Evolutionary conservation across 2,113 vertebrate species (phyloP).

Genomic region (Chamaetylas fuelleborni): DNA sequence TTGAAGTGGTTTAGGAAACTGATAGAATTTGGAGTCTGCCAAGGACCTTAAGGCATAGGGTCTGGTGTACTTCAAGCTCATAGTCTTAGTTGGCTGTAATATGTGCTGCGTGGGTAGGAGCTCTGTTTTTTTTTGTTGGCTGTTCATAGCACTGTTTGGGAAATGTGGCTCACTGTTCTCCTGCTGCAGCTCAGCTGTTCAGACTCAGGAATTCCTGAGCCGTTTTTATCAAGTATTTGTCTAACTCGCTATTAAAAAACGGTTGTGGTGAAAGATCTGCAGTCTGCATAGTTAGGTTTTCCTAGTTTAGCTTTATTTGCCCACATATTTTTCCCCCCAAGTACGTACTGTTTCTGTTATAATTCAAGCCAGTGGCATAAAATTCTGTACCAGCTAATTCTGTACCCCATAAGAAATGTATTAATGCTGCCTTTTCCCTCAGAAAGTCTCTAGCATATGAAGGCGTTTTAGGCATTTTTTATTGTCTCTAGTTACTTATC

Average conservation of each 20-base stretch:
- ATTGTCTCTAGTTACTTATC: neutral
- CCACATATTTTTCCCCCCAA: neutral
- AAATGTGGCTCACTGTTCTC: neutral
- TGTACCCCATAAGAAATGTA: neutral
- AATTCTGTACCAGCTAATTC: neutral
- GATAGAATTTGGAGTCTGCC: neutral
- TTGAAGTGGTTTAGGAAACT: neutral
- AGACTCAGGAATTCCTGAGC: neutral
- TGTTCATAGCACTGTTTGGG: neutral
- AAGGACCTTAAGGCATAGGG: neutral
- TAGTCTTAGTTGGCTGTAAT: neutral
- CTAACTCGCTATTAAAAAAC: neutral
- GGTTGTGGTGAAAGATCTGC: neutral
- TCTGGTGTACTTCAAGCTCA: neutral
- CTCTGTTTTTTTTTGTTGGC: neutral
- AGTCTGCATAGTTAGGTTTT: neutral
- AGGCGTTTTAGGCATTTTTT: neutral
- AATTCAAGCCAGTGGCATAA: neutral
- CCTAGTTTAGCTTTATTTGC: neutral
- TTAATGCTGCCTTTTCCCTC: neutral
- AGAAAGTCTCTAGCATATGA: neutral
- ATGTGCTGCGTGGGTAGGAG: neutral
- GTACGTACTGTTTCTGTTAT: neutral
- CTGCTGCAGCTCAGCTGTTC: neutral
- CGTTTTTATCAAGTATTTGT: neutral